Evolutionary conservation across 2,888 invertebrate species (phyloP), one percentile per base, ranked within the genome.

Genomic region (Orchesellides sinensis): DNA sequence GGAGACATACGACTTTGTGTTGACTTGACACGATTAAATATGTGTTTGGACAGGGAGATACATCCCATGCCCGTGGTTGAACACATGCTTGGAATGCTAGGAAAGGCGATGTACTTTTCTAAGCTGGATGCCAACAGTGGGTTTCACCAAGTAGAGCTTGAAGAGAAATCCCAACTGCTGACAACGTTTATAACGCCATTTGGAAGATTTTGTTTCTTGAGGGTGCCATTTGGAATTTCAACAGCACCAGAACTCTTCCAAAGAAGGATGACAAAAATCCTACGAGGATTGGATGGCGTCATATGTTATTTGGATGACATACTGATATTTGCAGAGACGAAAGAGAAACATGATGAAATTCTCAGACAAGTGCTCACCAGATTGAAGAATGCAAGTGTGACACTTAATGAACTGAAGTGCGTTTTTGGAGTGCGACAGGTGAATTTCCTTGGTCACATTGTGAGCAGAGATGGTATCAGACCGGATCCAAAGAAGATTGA

Each of bases 391-490:
- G 32, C 32, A 19, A 45, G 61, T 17, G 21, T 66, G 45, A 63
- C 23, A 1, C 17, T 83, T 0, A 75, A 70, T 17, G 4, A 5
- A 87, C 63, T 86, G 1, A 89, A 90, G 83, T 89, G 89, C 83
- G 25, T 77, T 10, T 88, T 89, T 65, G 84, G 83, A 0, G 79
- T 84, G 0, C 56, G 52, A 12, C 49, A 84, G 70, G 49, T 89
- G 5, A 84, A 84, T n/a, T 88, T 88, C 73, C 40, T 89, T 45
- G 89, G 89, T 5, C 85, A 89, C 73, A 69, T 79, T 5, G 80
- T 89, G 2, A 23, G 61, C 35, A 17, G n/a, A 8, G 8, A 17
- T 21, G 35, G 63, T 3, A 32, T 40, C 21, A 6, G 19, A 2
- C 4, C 40, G 17, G 40, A 63, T 40, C 63, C 63, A 17, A 14